phyloP scores from a whole-genome alignment of 2,797 vertebrate species.

The Artibeus jamaicensis region DNA sequence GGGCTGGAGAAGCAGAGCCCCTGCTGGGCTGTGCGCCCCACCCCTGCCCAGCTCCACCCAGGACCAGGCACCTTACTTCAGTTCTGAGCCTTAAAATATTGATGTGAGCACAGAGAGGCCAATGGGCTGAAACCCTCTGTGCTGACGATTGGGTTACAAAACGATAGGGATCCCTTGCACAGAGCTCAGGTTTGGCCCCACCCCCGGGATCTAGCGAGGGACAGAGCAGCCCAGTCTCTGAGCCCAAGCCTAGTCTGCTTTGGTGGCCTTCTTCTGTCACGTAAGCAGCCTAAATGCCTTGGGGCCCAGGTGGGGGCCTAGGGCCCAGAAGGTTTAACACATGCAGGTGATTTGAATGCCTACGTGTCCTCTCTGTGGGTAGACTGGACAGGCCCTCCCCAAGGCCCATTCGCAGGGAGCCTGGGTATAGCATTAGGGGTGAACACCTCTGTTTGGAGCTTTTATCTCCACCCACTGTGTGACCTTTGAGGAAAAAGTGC shows the following conservation, averaged over 20 bases:
- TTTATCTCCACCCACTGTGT: neutral
- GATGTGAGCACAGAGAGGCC: neutral
- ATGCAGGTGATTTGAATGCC: neutral
- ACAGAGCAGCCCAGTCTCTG: neutral
- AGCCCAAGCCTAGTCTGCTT: neutral
- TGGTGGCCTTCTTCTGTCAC: neutral
- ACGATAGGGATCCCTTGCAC: neutral
- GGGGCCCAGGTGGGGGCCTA: neutral
- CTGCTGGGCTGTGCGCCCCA: neutral
- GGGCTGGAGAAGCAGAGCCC: neutral
- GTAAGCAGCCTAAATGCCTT: neutral
- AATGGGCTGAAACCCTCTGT: neutral
- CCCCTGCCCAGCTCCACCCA: neutral
- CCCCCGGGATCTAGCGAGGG: neutral
- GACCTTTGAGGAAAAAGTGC: neutral
- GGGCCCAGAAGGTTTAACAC: neutral
- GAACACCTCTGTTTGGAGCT: neutral
- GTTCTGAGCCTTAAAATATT: conserved; percentile 41
- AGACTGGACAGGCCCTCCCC: neutral
- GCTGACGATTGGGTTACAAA: neutral
- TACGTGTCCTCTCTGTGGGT: neutral
- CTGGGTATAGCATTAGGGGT: neutral
- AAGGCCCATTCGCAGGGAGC: neutral
- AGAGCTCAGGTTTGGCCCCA: neutral
- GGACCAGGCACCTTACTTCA: neutral